Evolutionary conservation across 2,888 invertebrate genomes (phyloP).

Genomic region (Drosophila melanosoma): DNA sequence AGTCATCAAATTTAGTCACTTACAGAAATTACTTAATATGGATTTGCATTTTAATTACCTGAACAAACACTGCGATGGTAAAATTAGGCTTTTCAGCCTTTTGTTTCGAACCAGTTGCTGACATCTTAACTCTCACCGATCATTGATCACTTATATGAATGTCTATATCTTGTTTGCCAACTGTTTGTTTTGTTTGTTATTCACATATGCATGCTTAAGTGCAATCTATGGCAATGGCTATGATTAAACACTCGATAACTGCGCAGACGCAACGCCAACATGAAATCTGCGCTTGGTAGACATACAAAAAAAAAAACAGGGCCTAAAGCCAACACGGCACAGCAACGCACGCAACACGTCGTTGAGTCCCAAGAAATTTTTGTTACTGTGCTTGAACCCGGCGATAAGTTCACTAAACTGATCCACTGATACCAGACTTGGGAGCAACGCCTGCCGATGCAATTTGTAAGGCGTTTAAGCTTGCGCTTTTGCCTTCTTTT

Average conservation of each 20-base stretch:
- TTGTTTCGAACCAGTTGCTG: slow-evolving; percentile 9
- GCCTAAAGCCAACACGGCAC: slow-evolving; percentile 11
- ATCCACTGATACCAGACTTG: slow-evolving; percentile 29
- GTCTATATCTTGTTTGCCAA: background rate
- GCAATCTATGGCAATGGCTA: slow-evolving; percentile 21
- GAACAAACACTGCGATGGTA: slow-evolving; percentile 6
- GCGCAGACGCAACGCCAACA: slow-evolving; percentile 70
- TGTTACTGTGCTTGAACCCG: slow-evolving; percentile 34
- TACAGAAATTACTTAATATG: slow-evolving; percentile 7
- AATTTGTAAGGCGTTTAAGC: slow-evolving; percentile 71
- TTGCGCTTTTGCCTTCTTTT: slow-evolving; percentile 24
- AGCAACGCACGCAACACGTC: slow-evolving; percentile 35
- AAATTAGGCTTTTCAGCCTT: slow-evolving; percentile 38
- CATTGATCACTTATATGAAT: slow-evolving; percentile 17
- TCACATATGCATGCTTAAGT: slow-evolving; percentile 32
- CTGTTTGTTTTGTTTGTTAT: slow-evolving; percentile 10
- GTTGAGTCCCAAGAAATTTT: slow-evolving; percentile 33
- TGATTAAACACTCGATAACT: slow-evolving; percentile 42
- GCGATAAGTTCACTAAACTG: slow-evolving; percentile 72
- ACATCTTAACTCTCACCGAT: slow-evolving; percentile 35
- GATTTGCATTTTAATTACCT: slow-evolving; percentile 37
- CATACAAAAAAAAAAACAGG: slow-evolving; percentile 30
- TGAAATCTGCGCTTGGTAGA: slow-evolving; percentile 52
- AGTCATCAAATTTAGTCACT: background rate
- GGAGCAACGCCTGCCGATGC: slow-evolving; percentile 19